Conservation (phyloP, 2,797 vertebrate genomes). For the Galagoides demidoff region DNA sequence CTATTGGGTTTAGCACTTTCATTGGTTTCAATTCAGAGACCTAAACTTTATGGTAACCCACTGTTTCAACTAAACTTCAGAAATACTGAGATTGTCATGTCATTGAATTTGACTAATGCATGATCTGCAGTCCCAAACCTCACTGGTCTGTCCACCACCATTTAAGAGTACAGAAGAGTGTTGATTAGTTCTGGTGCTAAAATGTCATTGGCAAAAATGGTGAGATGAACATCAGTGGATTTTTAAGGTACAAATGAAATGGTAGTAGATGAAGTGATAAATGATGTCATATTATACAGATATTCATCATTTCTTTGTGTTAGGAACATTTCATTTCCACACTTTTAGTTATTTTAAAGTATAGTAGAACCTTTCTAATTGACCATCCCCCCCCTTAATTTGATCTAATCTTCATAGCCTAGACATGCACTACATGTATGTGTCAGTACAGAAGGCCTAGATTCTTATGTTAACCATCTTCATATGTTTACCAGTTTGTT, state of each 20-base stretch:
- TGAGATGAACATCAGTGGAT: neutral
- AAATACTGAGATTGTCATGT: neutral
- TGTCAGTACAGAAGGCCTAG: too few species aligned
- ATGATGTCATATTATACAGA: neutral
- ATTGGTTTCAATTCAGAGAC: neutral
- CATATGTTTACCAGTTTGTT: too few species aligned
- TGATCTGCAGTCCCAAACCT: neutral
- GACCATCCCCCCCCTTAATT: too few species aligned
- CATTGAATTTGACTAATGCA: neutral
- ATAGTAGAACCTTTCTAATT: too few species aligned
- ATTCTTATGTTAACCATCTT: too few species aligned
- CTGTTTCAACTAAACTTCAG: neutral
- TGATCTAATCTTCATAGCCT: too few species aligned
- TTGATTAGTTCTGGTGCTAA: rapidly evolving
- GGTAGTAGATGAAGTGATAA: neutral
- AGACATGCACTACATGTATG: too few species aligned
- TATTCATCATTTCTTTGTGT: neutral
- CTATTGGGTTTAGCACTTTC: neutral
- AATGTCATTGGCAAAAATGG: neutral
- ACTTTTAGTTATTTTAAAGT: neutral
- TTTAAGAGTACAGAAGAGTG: neutral
- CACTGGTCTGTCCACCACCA: too few species aligned
- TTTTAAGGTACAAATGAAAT: neutral
- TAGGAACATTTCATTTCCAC: neutral
- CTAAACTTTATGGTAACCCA: neutral